Evolutionary conservation across 2,888 invertebrate genomes (phyloP).

Genomic region (Vanessa cardui): DNA sequence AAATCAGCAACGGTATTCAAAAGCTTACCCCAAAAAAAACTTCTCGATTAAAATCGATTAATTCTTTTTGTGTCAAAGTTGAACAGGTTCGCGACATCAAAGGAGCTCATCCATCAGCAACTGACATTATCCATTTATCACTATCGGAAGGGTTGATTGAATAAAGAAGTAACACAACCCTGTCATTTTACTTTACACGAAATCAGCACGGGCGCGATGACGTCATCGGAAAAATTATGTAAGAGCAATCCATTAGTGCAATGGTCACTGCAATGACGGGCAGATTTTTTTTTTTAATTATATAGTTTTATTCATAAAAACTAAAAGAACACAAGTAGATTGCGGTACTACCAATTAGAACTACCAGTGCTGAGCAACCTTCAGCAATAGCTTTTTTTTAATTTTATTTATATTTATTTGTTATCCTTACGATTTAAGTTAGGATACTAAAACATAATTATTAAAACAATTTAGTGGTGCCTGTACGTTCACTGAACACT

Average conservation of each 20-base stretch:
- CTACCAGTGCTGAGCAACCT: no score
- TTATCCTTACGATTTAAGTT: no score
- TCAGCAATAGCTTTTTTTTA: no score
- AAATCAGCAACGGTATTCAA: background rate
- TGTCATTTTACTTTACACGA: conserved; percentile 52
- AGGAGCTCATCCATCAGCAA: conserved; percentile 60
- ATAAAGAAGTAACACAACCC: conserved; percentile 45
- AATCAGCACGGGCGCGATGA: background rate
- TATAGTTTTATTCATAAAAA: no score
- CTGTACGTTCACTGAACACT: no score
- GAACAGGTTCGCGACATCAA: conserved; percentile 13
- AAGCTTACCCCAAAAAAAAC: background rate
- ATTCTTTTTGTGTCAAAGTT: conserved; percentile 15
- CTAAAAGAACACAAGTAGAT: no score
- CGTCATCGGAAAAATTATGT: conserved; percentile 2
- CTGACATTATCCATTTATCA: conserved; percentile 70
- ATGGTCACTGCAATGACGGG: no score
- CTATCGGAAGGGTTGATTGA: conserved; percentile 71
- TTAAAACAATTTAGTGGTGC: no score
- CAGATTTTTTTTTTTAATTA: no score
- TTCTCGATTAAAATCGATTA: conserved; percentile 8
- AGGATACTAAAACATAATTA: no score
- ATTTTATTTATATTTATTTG: no score
- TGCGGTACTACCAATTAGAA: no score
- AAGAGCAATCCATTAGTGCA: background rate